Conservation (phyloP, 1,140 invertebrate species). For the Drosophila parabipectinata region DNA sequence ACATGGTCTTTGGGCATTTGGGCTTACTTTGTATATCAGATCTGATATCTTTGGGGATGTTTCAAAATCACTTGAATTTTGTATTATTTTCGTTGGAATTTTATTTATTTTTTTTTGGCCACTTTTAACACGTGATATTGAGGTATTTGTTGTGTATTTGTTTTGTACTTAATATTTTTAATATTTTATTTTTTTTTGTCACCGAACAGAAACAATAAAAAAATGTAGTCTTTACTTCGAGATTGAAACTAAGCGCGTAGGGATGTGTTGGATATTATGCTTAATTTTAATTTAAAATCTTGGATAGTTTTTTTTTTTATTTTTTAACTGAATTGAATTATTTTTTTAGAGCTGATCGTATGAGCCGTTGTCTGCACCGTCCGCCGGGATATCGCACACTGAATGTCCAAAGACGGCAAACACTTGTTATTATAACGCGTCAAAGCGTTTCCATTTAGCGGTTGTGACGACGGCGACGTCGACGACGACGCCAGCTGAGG, state of each 20-base stretch:
- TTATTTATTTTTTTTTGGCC: conserved; percentile 1
- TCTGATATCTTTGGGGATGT: conserved; percentile 9
- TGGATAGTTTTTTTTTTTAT: not conserved
- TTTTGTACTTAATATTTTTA: conserved; percentile 24
- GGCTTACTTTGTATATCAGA: conserved; percentile 30
- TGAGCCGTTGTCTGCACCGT: conserved; percentile 72
- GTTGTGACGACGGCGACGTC: conserved; percentile 45
- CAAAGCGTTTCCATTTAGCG: conserved; percentile 70
- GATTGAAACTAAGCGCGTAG: conserved; percentile 5
- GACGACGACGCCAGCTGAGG: not conserved
- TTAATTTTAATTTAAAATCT: not conserved
- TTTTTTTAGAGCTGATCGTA: conserved; percentile 15
- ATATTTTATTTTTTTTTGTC: conserved; percentile 22
- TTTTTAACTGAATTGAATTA: too few relatives aligned
- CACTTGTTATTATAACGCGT: conserved; percentile 84
- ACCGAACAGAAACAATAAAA: conserved; percentile 59
- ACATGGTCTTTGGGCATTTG: conserved; percentile 10
- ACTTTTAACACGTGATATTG: conserved; percentile 24
- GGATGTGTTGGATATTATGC: too few relatives aligned
- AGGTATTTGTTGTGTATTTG: conserved; percentile 21
- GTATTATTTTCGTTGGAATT: conserved; percentile 2
- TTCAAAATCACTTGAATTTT: conserved; percentile 24
- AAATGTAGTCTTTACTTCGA: conserved; percentile 22
- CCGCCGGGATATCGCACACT: conserved; percentile 81
- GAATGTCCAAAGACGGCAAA: conserved; percentile 80